Conservation (phyloP, 2,113 vertebrate species). For the Apteryx owenii region DNA sequence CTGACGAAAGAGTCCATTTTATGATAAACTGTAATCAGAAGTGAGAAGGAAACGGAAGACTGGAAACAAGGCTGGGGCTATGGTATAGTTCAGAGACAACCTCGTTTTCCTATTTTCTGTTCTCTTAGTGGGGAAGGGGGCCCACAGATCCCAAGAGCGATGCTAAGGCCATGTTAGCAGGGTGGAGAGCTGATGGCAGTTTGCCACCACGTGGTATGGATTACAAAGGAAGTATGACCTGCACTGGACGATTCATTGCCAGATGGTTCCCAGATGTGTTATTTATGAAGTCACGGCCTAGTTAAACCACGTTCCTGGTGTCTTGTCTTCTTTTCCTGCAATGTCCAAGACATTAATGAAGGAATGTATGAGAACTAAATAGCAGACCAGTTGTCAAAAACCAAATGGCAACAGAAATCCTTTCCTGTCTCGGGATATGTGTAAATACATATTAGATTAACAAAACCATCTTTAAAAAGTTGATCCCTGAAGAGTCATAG, state of each 20-base stretch:
- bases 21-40: neutral
- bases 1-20: neutral
- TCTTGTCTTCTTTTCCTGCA: conserved; percentile 69
- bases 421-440: conserved; percentile 49
- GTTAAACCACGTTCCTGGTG: conserved; percentile 70
- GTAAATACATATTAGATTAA: conserved; percentile 56
- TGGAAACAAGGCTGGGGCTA: neutral
- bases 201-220: conserved; percentile 66
- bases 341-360: conserved; percentile 68
- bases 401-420: conserved; percentile 54
- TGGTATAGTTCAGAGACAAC: neutral
- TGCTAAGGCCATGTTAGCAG: conserved; percentile 29
- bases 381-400: conserved; percentile 69
- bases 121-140: neutral
- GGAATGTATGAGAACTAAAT: conserved; percentile 71
- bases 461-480: conserved; percentile 47
- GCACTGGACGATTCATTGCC: conserved; percentile 56
- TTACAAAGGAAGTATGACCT: conserved; percentile 69
- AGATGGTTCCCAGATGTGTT: conserved; percentile 74
- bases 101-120: neutral
- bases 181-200: conserved; percentile 60
- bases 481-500: conserved; percentile 45
- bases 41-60: neutral
- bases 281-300: conserved; percentile 72
- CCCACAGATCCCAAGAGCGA: conserved; percentile 4